These are phyloP conservation scores for Allygus modestus DNA, from an alignment of 2,888 invertebrate species.

Conservation along the genomic window DNA sequence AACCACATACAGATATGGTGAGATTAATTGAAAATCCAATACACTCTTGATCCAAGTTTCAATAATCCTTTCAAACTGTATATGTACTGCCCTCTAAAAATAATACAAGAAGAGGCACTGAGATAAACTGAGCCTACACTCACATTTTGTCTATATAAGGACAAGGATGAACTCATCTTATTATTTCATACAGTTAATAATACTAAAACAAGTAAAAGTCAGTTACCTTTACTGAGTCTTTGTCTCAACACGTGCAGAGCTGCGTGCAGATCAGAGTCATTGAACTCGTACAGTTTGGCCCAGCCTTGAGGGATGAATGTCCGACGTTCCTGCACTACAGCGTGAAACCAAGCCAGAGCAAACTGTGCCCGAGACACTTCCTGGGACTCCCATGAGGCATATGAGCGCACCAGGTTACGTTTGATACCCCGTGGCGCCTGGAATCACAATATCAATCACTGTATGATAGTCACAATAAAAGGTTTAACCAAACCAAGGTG, in stretches of 20 bases:
- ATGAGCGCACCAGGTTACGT: constrained; percentile 86
- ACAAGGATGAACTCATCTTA: too few relatives aligned
- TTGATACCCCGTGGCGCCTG: constrained; percentile 91
- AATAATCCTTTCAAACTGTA: too few relatives aligned
- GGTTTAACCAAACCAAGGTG: too few relatives aligned
- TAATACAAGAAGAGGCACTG: too few relatives aligned
- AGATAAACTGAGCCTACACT: too few relatives aligned
- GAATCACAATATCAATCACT: constrained; percentile 41
- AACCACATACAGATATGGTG: too few relatives aligned
- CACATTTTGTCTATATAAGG: too few relatives aligned
- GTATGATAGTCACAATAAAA: too few relatives aligned
- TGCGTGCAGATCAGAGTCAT: constrained; percentile 87
- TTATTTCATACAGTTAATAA: too few relatives aligned
- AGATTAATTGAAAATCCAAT: too few relatives aligned
- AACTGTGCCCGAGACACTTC: constrained; percentile 79
- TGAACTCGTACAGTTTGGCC: constrained; percentile 94
- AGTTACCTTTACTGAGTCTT: constrained; percentile 73
- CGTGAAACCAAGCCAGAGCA: constrained; percentile 91
- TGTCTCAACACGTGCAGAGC: constrained; percentile 74
- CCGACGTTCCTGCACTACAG: constrained; percentile 93
- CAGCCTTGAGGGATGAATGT: constrained; percentile 96
- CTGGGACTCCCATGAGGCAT: constrained; percentile 82
- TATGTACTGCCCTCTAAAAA: too few relatives aligned
- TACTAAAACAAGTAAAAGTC: background rate
- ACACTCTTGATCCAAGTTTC: too few relatives aligned